Conservation (phyloP, 2,113 vertebrate genomes). For the Gymnocephalus cernua region DNA sequence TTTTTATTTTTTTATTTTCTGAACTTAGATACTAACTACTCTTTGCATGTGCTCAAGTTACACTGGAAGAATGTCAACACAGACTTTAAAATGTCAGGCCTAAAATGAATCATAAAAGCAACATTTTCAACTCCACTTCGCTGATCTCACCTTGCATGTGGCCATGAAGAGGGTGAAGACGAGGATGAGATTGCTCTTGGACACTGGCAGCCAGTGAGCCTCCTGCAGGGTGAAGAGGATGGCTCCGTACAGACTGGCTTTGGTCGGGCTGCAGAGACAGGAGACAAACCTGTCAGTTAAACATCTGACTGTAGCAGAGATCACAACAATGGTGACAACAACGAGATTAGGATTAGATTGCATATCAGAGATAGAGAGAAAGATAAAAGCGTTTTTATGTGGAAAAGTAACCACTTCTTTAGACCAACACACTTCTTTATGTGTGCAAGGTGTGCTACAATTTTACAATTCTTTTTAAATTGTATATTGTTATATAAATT, state of each 20-base stretch:
- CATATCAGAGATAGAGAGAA: not conserved
- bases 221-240: constrained; percentile 96
- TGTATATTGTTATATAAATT: not conserved
- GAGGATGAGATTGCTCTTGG: constrained; percentile 93
- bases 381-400: not conserved
- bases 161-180: constrained; percentile 97
- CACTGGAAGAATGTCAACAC: not conserved
- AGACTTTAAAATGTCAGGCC: not conserved
- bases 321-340: not conserved
- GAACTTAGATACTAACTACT: not conserved
- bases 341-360: not conserved
- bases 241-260: constrained; percentile 96
- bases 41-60: not conserved
- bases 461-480: not conserved
- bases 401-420: not conserved
- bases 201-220: constrained; percentile 91
- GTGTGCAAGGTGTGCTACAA: not conserved
- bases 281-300: constrained; percentile 14
- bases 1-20: not conserved
- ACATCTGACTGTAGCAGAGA: not conserved
- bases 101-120: not conserved
- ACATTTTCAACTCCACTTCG: not conserved
- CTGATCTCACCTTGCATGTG: constrained; percentile 88
- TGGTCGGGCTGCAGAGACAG: constrained; percentile 89
- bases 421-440: not conserved